Base-by-base conservation (phyloP, 2,797 vertebrate genomes). In the Brotula barbata region DNA sequence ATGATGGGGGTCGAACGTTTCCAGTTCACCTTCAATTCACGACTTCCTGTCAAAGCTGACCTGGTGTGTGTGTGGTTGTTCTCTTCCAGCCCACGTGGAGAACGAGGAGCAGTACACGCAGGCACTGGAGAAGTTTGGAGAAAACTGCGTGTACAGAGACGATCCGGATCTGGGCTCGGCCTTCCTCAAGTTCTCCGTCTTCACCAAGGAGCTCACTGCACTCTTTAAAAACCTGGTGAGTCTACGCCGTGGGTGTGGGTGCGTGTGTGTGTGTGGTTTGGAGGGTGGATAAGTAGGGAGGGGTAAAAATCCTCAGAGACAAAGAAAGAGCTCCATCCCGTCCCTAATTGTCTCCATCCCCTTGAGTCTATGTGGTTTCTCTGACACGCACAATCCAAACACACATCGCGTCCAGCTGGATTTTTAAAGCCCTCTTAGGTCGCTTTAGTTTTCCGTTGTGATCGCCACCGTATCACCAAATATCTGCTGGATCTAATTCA, bases 161-260 rank as follows among this genome's bases (percentile, higher is more conserved):
- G 97, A 99, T 89, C 97, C 97, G 2, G 96, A 99, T 82, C 91
- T 99, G 77, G 97, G 97, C 34, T 97, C 96, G 6, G 97, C 97
- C 0, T 99, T 99, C 85, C 93, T 99, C 68, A 99, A 98, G 90
- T 99, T 99, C 90, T 96, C 97, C 0, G 96, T 99, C 78, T 99
- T 99, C 78, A 99, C 97, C 65, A 99, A 99, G 89, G 97, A 99
- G 88, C 88, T 99, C 79, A 97, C 97, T 0, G 96, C 97, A 3
- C 95, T 99, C 78, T 98, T 99, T 90, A 99, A 99, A 91, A 99
- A 99, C 88, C 89, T 99, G 91, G 97, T 99, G 85, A 93, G 95
- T 80, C 10, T n/a, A 7, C 5, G 0, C 5, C 39, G 7, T 25
- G 12, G 39, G 37, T 39, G 44, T 37, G 23, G 34, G 58, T 45